Base-by-base conservation (phyloP, 2,797 vertebrate genomes). In the Coranthus polyacanthus region DNA sequence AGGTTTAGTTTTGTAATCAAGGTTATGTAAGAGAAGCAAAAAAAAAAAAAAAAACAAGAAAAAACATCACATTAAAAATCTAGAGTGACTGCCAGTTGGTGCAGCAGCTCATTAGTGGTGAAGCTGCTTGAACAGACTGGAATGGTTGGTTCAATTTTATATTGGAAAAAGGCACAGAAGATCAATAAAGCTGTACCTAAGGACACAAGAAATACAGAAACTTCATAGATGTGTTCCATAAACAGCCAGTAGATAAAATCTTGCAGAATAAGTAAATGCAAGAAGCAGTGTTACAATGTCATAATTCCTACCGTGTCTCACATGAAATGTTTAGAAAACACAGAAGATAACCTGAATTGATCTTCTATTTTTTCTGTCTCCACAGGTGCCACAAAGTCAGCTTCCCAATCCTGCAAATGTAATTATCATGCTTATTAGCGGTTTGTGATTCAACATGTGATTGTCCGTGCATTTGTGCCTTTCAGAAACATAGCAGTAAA, bases 161-260 rank as follows among this genome's bases (percentile, higher is more conserved):
- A 57, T 39, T 43, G 55, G 50, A 58, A 46, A 72, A 67, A 72
- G 72, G 59, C 65, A 55, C 61, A 36, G 68, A 22, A 9, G 46
- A 84, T 89, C 81, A 76, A 85, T 85, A 81, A 68, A 72, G 21
- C 38, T 62, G 57, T 57, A 45, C 17, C 62, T 51, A 68, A 83
- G 54, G 59, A 79, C 44, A 21, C 49, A 16, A 68, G 43, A 67
- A 74, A 68, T 59, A 39, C 34, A 58, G 20, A 69, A 66, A 46
- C n/a, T 45, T 52, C 42, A 45, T 38, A 51, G 42, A 57, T 63
- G 43, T 55, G 7, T 56, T 55, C 38, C 21, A 60, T 26, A 45
- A 63, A 57, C 34, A 51, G 7, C 1, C 18, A 37, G 18, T 5
- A 44, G 71, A 61, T 37, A 26, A 54, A 8, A 57, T 29, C 38